Evolutionary conservation across 2,888 invertebrate species (phyloP).

Genomic region (Exocentrus adspersus): DNA sequence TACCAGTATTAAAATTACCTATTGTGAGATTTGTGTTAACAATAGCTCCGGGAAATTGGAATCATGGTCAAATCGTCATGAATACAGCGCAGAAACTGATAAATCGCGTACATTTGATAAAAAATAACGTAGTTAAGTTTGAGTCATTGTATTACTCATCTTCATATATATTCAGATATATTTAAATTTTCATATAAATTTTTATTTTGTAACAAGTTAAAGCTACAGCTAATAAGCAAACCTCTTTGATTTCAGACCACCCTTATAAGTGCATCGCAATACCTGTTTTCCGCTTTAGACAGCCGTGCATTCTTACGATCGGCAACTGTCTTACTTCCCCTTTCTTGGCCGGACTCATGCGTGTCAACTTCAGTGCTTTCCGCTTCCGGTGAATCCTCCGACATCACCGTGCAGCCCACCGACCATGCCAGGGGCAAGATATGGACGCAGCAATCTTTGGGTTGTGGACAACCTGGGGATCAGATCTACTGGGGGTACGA

Average conservation of each 20-base stretch:
- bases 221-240: too few relatives aligned
- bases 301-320: slow-evolving; percentile 68
- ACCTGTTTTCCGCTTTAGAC: slow-evolving; percentile 69
- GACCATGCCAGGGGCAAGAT: slow-evolving; percentile 67
- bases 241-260: slow-evolving; percentile 64
- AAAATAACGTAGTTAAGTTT: too few relatives aligned
- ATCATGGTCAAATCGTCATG: not conserved
- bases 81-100: not conserved
- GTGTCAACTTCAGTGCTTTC: slow-evolving; percentile 60
- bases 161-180: not conserved
- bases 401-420: slow-evolving; percentile 66
- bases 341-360: slow-evolving; percentile 68
- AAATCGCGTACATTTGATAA: not conserved
- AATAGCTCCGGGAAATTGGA: not conserved
- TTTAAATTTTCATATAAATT: not conserved
- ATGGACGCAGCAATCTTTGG: slow-evolving; percentile 72
- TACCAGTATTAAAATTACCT: not conserved
- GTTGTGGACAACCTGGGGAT: slow-evolving; percentile 70
- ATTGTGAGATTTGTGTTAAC: slow-evolving; percentile 2
- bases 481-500: slow-evolving; percentile 67
- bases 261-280: slow-evolving; percentile 67
- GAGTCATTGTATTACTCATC: not conserved
- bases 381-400: slow-evolving; percentile 66
- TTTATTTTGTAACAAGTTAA: too few relatives aligned
- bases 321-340: slow-evolving; percentile 70